phyloP scores from a whole-genome alignment of 2,888 invertebrate genomes.

The Allolobophora icterica region DNA sequence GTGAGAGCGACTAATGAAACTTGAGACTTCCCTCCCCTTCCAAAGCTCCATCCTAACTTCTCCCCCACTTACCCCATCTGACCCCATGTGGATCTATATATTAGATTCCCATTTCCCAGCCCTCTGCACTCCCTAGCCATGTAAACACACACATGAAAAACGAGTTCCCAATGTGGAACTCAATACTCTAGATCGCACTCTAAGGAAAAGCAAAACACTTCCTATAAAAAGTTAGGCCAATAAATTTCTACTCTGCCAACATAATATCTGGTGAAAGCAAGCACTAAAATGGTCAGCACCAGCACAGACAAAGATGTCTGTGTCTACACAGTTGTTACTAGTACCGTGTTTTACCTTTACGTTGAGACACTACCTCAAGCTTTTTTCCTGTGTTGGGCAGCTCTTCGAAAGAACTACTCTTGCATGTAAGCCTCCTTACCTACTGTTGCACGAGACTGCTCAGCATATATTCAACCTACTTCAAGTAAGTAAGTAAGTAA shows the following conservation, averaged over 20 bases:
- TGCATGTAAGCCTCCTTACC: no score
- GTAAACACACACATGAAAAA: background rate
- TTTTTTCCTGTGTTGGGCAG: no score
- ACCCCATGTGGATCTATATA: constrained; percentile 8
- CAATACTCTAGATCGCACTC: background rate
- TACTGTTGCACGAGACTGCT: no score
- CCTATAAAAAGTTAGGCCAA: background rate
- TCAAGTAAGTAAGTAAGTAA: no score
- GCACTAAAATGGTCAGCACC: background rate
- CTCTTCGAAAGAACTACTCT: no score
- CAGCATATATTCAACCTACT: background rate
- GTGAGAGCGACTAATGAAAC: background rate
- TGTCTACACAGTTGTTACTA: background rate
- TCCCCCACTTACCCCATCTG: background rate
- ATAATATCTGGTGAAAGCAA: background rate
- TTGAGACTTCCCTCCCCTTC: background rate
- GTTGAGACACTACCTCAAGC: background rate
- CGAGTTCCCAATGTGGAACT: background rate
- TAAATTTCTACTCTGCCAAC: background rate
- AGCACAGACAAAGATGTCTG: background rate
- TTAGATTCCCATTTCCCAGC: constrained; percentile 17
- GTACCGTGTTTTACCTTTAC: background rate
- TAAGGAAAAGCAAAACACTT: background rate
- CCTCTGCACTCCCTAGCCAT: background rate
- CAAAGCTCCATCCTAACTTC: background rate